Base-by-base conservation (phyloP, 1,140 invertebrate species). In the Pseudomyrmex gracilis region DNA sequence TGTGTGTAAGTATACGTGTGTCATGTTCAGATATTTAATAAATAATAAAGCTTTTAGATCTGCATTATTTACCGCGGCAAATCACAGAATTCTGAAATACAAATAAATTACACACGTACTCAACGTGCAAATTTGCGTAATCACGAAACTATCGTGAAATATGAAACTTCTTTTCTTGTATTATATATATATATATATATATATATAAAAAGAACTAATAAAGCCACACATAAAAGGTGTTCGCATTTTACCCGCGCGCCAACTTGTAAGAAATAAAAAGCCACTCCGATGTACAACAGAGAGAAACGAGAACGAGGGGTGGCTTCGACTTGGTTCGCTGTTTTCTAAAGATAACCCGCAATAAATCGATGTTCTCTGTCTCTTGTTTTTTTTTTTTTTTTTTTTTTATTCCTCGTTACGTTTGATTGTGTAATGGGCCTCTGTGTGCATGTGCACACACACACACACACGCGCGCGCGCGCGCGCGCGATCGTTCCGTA, bases 361-460 rank as follows among this genome's bases (percentile, higher is more conserved):
- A 71, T 80, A 80, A 71, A 80, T 80, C 53, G 66, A 80, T 77
- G 64, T 77, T 20, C 13, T 43, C 45, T 70, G 15, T 53, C 43
- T 17, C 63, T 7, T 34, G 15, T 15, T 8, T 66, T 47, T 22
- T 20, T 73, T 66, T 76, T 34, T 57, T 70, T 34, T 34, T 34
- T 53, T 71, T 71, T 60, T 60, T 45, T 70, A 71, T 60, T 80
- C 53, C 45, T 71, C 53, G 76, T 71, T 80, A 80, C 76, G 53
- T 80, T 80, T 53, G 66, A 80, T 80, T 80, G 76, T 80, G 76
- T 80, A 80, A 80, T 57, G 53, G 76, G 66, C 17, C 53, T 43
- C 61, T 53, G 73, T 64, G 61, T 43, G 15, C 64, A 22, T 34
- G 34, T 34, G 1, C 34, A 34, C 34, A 5, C 0, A 34, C 5